A percentile compares a stretch with the other conserved stretches of the same genome.
These are phyloP conservation scores for Apodemus speciosus DNA, from an alignment of 2,113 vertebrate species.

Conservation along the genomic window DNA sequence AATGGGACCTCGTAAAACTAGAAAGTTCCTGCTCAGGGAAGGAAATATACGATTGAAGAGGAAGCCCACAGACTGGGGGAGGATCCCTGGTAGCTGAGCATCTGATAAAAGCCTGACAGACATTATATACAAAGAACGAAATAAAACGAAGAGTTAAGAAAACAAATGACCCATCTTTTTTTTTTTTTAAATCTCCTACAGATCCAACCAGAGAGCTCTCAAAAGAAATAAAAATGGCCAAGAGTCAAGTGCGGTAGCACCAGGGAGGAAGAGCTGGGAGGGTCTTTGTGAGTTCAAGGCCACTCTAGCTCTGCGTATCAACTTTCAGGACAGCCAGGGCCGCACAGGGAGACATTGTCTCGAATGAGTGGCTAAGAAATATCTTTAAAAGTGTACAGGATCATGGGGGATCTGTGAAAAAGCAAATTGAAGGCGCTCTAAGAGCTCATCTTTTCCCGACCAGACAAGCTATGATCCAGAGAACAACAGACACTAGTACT, in stretches of 20 bases:
- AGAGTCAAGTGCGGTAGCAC: not conserved
- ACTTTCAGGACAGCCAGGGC: not conserved
- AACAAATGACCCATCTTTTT: not conserved
- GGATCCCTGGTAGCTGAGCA: fast-evolving
- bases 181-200: not conserved
- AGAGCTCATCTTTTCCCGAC: not conserved
- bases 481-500: not conserved
- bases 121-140: not conserved
- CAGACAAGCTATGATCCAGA: not conserved
- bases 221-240: not conserved
- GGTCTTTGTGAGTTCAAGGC: not conserved
- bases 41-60: not conserved
- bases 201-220: not conserved
- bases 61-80: not conserved
- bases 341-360: not conserved
- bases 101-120: not conserved
- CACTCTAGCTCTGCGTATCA: not conserved
- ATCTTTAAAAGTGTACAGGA: not conserved
- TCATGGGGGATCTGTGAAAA: not conserved
- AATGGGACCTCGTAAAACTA: not conserved
- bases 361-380: not conserved
- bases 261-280: not conserved
- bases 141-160: not conserved
- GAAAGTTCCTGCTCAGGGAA: not conserved
- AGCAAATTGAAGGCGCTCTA: too few relatives aligned